phyloP scores from a whole-genome alignment of 2,797 vertebrate genomes.

The Betta splendens region DNA sequence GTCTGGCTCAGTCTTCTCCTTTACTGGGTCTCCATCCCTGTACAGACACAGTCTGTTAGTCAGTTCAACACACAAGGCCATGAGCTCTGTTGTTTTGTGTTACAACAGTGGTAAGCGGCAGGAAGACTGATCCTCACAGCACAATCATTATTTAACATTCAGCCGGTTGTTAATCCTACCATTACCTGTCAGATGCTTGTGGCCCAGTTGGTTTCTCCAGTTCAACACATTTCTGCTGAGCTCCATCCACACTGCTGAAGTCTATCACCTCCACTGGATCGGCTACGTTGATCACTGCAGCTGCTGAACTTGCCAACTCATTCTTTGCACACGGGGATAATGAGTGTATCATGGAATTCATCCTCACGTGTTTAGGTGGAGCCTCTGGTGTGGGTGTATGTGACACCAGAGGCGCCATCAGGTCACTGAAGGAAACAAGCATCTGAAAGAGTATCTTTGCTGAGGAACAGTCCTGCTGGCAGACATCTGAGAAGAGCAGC shows the following conservation, averaged over 20 bases:
- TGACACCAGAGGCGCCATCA: conserved; percentile 54
- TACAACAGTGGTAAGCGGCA: too few relatives aligned
- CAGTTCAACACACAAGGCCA: background rate
- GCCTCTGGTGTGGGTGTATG: conserved; percentile 28
- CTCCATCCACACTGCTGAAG: background rate
- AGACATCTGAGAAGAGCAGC: conserved; percentile 13
- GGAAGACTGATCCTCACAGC: too few relatives aligned
- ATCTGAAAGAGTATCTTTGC: conserved; percentile 66
- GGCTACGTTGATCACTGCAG: background rate
- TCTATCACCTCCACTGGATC: background rate
- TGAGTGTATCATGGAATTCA: background rate
- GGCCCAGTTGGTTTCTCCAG: background rate
- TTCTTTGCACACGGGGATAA: background rate
- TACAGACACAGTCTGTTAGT: conserved; percentile 2
- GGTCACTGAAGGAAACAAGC: conserved; percentile 68
- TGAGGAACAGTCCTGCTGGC: conserved; percentile 33
- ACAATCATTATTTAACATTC: too few relatives aligned
- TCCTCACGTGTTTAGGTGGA: background rate
- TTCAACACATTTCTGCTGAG: conserved; percentile 10
- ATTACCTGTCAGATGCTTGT: conserved; percentile 40
- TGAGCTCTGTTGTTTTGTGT: too few relatives aligned
- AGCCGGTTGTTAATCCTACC: background rate
- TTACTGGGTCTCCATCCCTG: conserved; percentile 15
- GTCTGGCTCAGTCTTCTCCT: conserved; percentile 2
- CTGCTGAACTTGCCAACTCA: background rate